Percentiles rank a stretch among this genome's conserved stretches.
These are phyloP conservation scores for Arrhopalites spinosus DNA, from an alignment of 2,888 invertebrate genomes.

Conservation along the genomic window DNA sequence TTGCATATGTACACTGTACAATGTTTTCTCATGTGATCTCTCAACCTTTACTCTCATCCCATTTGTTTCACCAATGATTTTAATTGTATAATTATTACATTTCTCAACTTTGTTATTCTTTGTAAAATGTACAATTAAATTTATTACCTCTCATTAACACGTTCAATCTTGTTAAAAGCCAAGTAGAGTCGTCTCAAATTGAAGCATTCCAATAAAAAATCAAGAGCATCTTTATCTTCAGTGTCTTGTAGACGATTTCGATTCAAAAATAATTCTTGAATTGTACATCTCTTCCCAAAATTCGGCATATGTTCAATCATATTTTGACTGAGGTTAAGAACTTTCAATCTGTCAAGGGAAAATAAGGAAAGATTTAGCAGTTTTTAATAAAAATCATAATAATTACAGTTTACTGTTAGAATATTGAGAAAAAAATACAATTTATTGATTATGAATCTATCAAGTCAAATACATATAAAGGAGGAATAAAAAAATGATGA, in stretches of 20 bases:
- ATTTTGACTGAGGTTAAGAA: slow-evolving; percentile 80
- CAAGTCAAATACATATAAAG: not conserved
- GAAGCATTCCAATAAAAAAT: slow-evolving; percentile 52
- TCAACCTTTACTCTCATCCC: not conserved
- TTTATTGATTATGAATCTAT: not conserved
- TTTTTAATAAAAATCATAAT: not conserved
- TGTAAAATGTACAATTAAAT: not conserved
- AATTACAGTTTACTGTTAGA: too few species aligned
- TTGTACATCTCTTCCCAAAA: slow-evolving; percentile 52
- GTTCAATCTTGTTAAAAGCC: slow-evolving; percentile 55
- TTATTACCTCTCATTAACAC: slow-evolving; percentile 53
- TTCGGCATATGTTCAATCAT: slow-evolving; percentile 57
- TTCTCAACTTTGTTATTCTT: not conserved
- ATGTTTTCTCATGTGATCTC: not conserved
- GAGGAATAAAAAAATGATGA: too few species aligned
- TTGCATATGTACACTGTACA: not conserved
- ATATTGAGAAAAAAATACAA: too few species aligned
- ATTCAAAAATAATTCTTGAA: slow-evolving; percentile 54
- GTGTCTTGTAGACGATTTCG: slow-evolving; percentile 55
- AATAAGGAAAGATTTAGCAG: slow-evolving; percentile 20
- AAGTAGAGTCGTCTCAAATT: slow-evolving; percentile 51
- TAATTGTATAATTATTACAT: too few species aligned
- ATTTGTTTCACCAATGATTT: too few species aligned
- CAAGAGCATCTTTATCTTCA: slow-evolving; percentile 53
- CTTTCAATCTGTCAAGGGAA: slow-evolving; percentile 63